A percentile compares a stretch with the other conserved stretches of the same genome.
phyloP scores from a whole-genome alignment of 2,113 vertebrate genomes.

The Orientallactaga bullata region DNA sequence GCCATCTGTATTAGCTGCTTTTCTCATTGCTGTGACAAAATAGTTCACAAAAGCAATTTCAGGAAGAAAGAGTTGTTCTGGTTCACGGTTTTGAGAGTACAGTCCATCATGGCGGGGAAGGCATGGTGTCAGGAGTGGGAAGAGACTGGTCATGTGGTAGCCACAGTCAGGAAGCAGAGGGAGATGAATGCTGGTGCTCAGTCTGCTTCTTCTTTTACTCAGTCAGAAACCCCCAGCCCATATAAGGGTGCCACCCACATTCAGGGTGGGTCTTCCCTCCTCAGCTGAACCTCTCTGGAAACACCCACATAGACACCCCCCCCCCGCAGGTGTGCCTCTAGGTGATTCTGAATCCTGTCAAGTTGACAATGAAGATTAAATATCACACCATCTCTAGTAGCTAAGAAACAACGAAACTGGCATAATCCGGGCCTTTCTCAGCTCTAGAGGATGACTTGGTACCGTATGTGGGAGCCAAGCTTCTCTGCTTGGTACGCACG shows the following conservation, averaged over 20 bases:
- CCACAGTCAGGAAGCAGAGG: not conserved
- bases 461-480: rapidly evolving
- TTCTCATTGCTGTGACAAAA: not conserved
- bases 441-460: rapidly evolving
- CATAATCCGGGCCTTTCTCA: not conserved
- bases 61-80: not conserved
- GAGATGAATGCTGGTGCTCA: not conserved
- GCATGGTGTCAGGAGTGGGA: not conserved
- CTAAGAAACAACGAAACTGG: rapidly evolving
- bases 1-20: not conserved
- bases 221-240: not conserved
- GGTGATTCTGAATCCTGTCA: not conserved
- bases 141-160: rapidly evolving
- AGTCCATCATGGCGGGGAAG: not conserved
- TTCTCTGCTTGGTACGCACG: rapidly evolving
- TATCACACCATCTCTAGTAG: not conserved
- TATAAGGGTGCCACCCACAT: not conserved
- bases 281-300: not conserved
- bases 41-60: not conserved
- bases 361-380: not conserved
- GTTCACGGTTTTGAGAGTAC: not conserved
- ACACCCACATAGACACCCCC: not conserved
- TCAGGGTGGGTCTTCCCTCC: not conserved
- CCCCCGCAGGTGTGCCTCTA: not conserved
- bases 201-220: not conserved